Evolutionary conservation across 2,113 vertebrate genomes (phyloP).

Genomic region (Oreocharis arfaki): DNA sequence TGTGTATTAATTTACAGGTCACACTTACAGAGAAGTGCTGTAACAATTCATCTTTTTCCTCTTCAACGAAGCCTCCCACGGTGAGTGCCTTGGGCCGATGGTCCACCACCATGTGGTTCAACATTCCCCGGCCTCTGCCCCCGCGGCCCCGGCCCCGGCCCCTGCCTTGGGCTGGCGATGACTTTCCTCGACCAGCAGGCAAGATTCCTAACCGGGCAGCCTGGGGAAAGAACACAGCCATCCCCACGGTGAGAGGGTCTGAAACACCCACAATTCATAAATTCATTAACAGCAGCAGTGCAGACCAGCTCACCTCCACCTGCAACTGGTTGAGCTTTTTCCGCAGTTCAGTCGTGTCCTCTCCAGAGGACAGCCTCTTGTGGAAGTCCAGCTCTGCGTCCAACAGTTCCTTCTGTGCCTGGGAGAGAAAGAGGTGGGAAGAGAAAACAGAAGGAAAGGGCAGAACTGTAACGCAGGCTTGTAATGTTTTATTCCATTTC

Average conservation of each 20-base stretch:
- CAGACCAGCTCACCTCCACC: conserved; percentile 81
- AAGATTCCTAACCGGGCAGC: conserved; percentile 90
- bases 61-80: conserved; percentile 85
- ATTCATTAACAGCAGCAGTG: accelerated
- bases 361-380: conserved; percentile 91
- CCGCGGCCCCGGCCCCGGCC: conserved; percentile 86
- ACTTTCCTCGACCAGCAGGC: conserved; percentile 83
- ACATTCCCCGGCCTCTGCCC: conserved; percentile 74
- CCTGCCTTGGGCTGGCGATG: conserved; percentile 55
- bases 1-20: accelerated
- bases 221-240: conserved; percentile 53
- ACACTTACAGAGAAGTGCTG: conserved; percentile 92
- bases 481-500: not conserved
- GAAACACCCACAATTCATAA: accelerated
- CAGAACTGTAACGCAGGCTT: not conserved
- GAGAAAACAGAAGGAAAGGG: not conserved
- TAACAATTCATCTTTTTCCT: conserved; percentile 93
- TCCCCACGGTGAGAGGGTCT: accelerated
- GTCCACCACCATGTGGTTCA: conserved; percentile 96
- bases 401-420: conserved; percentile 95
- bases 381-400: conserved; percentile 96
- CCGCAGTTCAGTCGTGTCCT: conserved; percentile 95
- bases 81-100: conserved; percentile 89
- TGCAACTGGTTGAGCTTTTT: conserved; percentile 91
- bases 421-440: not conserved